phyloP scores from a whole-genome alignment of 2,797 vertebrate genomes.

The Mionectes olivaceus region DNA sequence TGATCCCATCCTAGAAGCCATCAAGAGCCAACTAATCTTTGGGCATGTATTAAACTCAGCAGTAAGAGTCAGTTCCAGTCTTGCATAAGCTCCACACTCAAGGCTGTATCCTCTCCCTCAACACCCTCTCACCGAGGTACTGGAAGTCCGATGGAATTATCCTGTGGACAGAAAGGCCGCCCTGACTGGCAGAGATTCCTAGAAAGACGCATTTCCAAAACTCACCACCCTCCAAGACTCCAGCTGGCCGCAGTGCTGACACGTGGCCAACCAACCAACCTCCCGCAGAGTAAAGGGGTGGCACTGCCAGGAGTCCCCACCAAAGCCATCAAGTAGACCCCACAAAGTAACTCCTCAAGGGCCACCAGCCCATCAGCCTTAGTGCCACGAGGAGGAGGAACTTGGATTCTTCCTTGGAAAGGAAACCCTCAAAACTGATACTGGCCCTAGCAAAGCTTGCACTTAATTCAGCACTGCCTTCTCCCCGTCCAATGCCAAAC shows the following conservation, averaged over 20 bases:
- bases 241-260: rapidly evolving
- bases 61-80: background rate
- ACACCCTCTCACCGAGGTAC: background rate
- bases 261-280: background rate
- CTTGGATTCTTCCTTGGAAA: background rate
- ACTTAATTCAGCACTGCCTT: background rate
- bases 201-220: background rate
- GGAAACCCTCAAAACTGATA: background rate
- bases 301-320: background rate
- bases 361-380: background rate
- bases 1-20: background rate
- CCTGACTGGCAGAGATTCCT: background rate
- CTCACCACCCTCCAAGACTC: background rate
- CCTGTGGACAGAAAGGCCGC: background rate
- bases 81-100: background rate
- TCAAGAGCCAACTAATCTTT: background rate
- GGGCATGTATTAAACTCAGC: rapidly evolving
- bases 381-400: background rate
- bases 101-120: background rate
- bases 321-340: background rate
- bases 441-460: background rate
- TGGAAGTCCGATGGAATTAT: background rate
- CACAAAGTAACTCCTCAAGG: background rate
- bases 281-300: rapidly evolving
- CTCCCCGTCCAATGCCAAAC: background rate